Conservation (phyloP, 1,140 invertebrate species). For the Bombus haemorrhoidalis region DNA sequence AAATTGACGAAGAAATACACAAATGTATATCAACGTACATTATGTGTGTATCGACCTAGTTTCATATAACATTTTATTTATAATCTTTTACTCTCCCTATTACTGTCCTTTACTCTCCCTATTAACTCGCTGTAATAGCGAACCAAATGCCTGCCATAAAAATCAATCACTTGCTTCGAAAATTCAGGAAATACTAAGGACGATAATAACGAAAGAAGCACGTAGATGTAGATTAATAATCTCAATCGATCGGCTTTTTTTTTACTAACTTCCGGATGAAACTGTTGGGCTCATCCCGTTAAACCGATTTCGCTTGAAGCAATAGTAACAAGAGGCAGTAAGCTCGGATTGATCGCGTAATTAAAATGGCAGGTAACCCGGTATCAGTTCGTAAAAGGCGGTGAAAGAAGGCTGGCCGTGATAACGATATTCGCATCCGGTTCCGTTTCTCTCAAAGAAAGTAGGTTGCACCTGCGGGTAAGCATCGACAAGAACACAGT, state of each 20-base stretch:
- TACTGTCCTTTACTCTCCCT: too few species aligned
- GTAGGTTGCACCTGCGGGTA: slow-evolving; percentile 29
- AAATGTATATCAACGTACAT: too few species aligned
- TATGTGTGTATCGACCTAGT: neutral
- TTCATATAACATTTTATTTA: neutral
- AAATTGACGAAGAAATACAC: neutral
- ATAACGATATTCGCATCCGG: slow-evolving; percentile 53
- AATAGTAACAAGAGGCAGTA: neutral
- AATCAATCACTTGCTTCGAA: neutral
- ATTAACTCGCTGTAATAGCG: too few species aligned
- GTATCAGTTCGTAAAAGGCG: neutral
- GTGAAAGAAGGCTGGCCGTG: slow-evolving; percentile 5
- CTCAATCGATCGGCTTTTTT: neutral
- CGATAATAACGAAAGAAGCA: neutral
- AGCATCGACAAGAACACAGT: slow-evolving; percentile 24
- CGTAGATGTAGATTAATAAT: neutral
- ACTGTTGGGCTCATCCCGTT: neutral
- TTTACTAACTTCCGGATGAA: neutral
- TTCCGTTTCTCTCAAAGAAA: slow-evolving; percentile 39
- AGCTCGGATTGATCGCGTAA: slow-evolving; percentile 17
- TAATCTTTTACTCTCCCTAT: too few species aligned
- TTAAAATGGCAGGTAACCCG: slow-evolving; percentile 28
- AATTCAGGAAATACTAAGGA: neutral
- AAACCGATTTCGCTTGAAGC: neutral
- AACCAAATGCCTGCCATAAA: too few species aligned